Evolutionary conservation across 2,888 invertebrate species (phyloP).

Genomic region (Ariolimax columbianus): DNA sequence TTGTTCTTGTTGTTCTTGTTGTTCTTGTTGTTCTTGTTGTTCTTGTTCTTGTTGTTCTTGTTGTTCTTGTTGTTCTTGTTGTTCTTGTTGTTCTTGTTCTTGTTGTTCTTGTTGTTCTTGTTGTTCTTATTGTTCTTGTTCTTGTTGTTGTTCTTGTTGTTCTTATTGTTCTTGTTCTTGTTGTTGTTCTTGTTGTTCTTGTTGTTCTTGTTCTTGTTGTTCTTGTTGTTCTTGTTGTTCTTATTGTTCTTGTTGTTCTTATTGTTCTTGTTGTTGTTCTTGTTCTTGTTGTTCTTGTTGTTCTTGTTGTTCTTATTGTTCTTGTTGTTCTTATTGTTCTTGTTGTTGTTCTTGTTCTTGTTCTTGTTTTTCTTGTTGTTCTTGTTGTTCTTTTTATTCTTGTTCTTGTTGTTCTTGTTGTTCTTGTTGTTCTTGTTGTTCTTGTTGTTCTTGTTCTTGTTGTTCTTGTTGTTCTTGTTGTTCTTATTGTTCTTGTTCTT

Average conservation of each 20-base stretch:
- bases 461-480: neutral
- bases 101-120: too few relatives aligned
- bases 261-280: conserved; percentile 8
- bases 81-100: conserved; percentile 3
- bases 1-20: conserved; percentile 3
- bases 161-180: too few relatives aligned
- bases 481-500: too few relatives aligned
- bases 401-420: too few relatives aligned
- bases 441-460: neutral
- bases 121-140: too few relatives aligned
- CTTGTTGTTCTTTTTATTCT: too few relatives aligned
- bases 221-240: conserved; percentile 12
- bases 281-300: neutral
- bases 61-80: neutral
- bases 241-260: too few relatives aligned
- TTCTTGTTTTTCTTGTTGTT: too few relatives aligned
- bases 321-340: too few relatives aligned
- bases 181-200: conserved; percentile 19
- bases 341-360: too few relatives aligned
- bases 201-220: conserved; percentile 8
- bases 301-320: too few relatives aligned
- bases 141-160: too few relatives aligned
- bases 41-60: neutral
- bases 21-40: neutral
- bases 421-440: neutral